Base-by-base conservation (phyloP, 2,888 invertebrate species). In the Andrena bicolor region DNA sequence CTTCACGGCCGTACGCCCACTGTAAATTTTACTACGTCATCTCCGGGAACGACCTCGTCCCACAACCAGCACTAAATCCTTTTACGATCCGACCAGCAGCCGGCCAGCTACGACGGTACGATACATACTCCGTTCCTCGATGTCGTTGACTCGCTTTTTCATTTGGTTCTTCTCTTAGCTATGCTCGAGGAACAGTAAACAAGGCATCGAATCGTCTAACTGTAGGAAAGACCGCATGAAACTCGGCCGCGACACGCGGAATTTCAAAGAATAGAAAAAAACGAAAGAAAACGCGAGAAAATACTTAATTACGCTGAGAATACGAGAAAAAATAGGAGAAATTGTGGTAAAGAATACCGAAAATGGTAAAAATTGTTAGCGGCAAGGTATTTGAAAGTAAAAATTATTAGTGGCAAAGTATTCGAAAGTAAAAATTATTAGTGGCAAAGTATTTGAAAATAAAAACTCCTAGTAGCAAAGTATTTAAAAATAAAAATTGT, bases 41-140 rank as follows among this genome's bases (percentile, higher is more conserved):
- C 86, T 86, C 81, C 82, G 71, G 83, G 82, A 90, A 90, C 90
- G 89, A 89, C 89, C 89, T 90, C 89, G 89, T 90, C 90, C 88
- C 88, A 90, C 78, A 90, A 88, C 74, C 84, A 81, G 80, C 81
- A 87, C 77, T 87, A 88, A 88, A 88, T 85, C 82, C 88, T 88
- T 88, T 88, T 87, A 87, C 81, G 86, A 87, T 70, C 73, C n/a
- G 28, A 41, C 49, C 78, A 64, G 72, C 75, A 78, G 78, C 80
- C 71, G 60, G 68, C 71, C 58, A 41, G 53, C 78, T 75, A 28
- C 58, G 70, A 48, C 58, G 56, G 30, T 60, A 60, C 70, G 1
- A 41, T 41, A 41, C 41, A 41, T 60, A 56, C 23, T 56, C 75
- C 72, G 85, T 78, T 88, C 81, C 20, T 28, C 76, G 79, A 83